phyloP scores from a whole-genome alignment of 2,113 vertebrate genomes.

The Pristiophorus japonicus region DNA sequence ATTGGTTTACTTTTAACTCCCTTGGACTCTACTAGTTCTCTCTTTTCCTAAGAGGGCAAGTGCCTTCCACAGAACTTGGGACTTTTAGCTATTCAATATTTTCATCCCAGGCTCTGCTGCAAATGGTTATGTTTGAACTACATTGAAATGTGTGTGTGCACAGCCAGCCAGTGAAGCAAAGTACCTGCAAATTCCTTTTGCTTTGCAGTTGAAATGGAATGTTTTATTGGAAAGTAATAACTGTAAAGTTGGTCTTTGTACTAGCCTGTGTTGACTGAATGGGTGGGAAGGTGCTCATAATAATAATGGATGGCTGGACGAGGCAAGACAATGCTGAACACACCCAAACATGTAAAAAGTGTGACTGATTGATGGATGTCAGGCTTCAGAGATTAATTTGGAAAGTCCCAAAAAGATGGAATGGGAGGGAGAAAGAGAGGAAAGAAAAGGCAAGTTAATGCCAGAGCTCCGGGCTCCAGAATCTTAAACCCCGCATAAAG shows the following conservation, averaged over 20 bases:
- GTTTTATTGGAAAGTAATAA: not conserved
- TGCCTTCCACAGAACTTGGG: conserved; percentile 14
- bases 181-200: not conserved
- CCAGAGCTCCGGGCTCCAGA: not conserved
- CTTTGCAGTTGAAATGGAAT: not conserved
- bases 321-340: not conserved
- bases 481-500: not conserved
- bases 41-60: not conserved
- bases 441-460: not conserved
- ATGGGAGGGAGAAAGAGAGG: too few relatives aligned
- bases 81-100: not conserved
- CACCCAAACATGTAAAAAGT: not conserved
- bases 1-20: not conserved
- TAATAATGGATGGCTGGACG: not conserved
- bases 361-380: not conserved
- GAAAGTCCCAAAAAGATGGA: not conserved
- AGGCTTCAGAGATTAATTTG: too few relatives aligned
- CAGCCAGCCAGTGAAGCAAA: not conserved
- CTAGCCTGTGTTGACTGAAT: not conserved
- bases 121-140: not conserved
- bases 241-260: not conserved
- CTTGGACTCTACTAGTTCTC: not conserved
- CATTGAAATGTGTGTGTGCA: not conserved
- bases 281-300: not conserved
- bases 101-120: not conserved